Evolutionary conservation across 1,140 invertebrate species (phyloP), one percentile per base, ranked within the genome.

Genomic region (Heliothis subflexa): DNA sequence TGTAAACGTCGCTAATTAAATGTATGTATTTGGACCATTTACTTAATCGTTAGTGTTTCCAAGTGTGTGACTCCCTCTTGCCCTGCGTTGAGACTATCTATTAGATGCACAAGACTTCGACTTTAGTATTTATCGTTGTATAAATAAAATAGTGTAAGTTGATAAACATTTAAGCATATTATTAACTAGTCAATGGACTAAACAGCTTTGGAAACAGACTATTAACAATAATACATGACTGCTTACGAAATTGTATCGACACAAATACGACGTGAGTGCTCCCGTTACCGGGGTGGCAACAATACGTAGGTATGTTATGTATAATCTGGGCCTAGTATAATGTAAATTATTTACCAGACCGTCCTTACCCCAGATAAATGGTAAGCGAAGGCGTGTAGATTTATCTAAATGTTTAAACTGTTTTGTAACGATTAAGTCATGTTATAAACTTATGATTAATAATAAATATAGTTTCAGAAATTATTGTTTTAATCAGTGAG

Each of bases 351-450:
- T 82, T 88, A 86, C 86, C 85, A 91, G 85, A 94, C 93, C 93
- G 93, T 94, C 93, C 93, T 93, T 93, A 93, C 91, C 91, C 93
- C 72, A 90, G 87, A 90, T 87, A 88, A 86, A 86, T 87, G 91
- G 92, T 92, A 92, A 94, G 91, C 75, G 89, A 92, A 92, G 90
- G 89, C 85, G 62, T 82, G 84, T 93, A 92, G 89, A 83, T 90
- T 82, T 91, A 91, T 90, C 88, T 79, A 91, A 92, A 90, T 87
- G 91, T 93, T 93, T 88, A 83, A 91, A 94, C 88, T 93, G 91
- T 94, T 94, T 94, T 93, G 87, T 94, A 94, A 94, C 91, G 79
- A 90, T 86, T 94, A 93, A 94, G 92, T 93, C 91, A 94, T 94
- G 91, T 93, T 94, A 93, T 92, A 89, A 90, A 94, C 92, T 93